Conservation (phyloP, 2,888 invertebrate genomes). For the Matsumyia berberina region DNA sequence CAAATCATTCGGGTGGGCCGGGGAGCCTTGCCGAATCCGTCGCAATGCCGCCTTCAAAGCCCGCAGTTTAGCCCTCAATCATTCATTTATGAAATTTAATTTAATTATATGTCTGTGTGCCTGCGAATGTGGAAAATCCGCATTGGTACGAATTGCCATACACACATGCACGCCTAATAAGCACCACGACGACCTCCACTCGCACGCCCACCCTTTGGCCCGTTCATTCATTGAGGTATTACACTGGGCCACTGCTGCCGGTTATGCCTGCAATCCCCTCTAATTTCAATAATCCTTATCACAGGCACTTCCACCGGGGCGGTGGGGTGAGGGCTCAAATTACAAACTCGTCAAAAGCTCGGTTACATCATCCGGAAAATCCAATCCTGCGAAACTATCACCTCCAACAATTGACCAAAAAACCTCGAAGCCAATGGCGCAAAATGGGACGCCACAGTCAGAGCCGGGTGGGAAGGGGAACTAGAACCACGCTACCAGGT, state of each 20-base stretch:
- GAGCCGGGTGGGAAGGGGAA: background rate
- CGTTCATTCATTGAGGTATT: conserved; percentile 42
- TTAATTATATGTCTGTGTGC: conserved; percentile 55
- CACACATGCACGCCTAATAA: background rate
- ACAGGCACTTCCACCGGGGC: conserved; percentile 18
- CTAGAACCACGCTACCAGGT: conserved; percentile 22
- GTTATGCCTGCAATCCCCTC: conserved; percentile 43
- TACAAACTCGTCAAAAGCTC: conserved; percentile 71
- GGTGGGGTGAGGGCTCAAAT: conserved; percentile 48
- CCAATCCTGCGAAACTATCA: conserved; percentile 73
- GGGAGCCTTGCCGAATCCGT: too few relatives aligned
- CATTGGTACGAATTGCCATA: conserved; percentile 26
- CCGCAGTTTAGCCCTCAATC: conserved; percentile 60
- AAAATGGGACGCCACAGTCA: conserved; percentile 39
- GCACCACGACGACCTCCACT: background rate
- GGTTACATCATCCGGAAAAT: conserved; percentile 71
- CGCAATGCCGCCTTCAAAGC: conserved; percentile 25
- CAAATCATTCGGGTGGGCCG: too few relatives aligned
- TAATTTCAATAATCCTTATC: conserved; percentile 73
- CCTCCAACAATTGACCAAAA: conserved; percentile 68
- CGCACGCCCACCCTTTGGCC: background rate
- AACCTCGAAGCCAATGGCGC: conserved; percentile 55
- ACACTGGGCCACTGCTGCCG: conserved; percentile 19
- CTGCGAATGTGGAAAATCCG: conserved; percentile 32
- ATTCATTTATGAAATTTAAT: conserved; percentile 72